Conservation (phyloP, 2,888 invertebrate species). For the Philaethria dido region DNA sequence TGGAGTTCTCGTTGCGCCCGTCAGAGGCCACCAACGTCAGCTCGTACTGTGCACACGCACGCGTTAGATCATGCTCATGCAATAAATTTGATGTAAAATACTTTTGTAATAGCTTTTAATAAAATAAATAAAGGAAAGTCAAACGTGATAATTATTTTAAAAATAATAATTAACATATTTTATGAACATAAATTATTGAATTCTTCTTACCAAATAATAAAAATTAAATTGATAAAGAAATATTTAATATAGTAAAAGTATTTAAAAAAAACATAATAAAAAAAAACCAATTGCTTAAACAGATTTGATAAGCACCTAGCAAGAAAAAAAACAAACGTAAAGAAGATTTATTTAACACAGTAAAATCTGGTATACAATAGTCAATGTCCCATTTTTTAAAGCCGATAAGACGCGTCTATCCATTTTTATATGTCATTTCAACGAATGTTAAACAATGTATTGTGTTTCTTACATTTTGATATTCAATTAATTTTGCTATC, state of each 20-base stretch:
- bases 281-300: too few relatives aligned
- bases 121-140: too few relatives aligned
- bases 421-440: conserved; percentile 46
- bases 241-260: too few relatives aligned
- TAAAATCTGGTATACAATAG: conserved; percentile 25
- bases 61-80: conserved; percentile 79
- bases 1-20: conserved; percentile 94
- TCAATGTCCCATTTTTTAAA: conserved; percentile 40
- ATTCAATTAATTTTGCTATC: background rate
- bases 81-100: conserved; percentile 45
- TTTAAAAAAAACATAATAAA: too few relatives aligned
- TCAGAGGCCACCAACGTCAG: conserved; percentile 95
- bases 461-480: background rate
- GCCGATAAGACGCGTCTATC: conserved; percentile 36
- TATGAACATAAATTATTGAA: too few relatives aligned
- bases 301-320: too few relatives aligned
- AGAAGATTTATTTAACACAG: background rate
- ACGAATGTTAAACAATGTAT: conserved; percentile 51
- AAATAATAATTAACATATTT: too few relatives aligned
- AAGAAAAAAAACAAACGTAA: too few relatives aligned
- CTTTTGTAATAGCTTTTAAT: too few relatives aligned
- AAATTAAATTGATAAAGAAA: too few relatives aligned
- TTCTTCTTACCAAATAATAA: too few relatives aligned
- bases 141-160: too few relatives aligned
- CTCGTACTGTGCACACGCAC: conserved; percentile 88